Evolutionary conservation across 2,888 invertebrate genomes (phyloP), one percentile per base, ranked within the genome.

Genomic region (Orchesellides sinensis): DNA sequence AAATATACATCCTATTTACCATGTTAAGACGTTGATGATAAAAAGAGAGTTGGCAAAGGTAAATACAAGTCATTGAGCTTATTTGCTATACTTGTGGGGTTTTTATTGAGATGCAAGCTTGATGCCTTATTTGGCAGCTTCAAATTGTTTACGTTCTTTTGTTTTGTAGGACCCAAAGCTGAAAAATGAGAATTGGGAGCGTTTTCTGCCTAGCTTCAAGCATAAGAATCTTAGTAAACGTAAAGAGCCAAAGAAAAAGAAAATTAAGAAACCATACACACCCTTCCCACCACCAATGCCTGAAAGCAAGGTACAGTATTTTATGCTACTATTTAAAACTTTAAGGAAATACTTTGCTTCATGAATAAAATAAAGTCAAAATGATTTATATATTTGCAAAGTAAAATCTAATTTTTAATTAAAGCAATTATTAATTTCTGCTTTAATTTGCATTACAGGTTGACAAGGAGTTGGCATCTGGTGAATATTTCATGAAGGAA

Each of bases 1-100:
- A 89, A 99, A 99, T 90, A 93, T 99, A 74, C 99, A 99, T 92
- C 99, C 99, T 0, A 97, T 99, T 90, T 99, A 98, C 89, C 98
- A 98, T 89, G 98, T 99, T 0, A 96, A 98, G 91, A 95, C 96
- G 1, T 91, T 99, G 68, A 99, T 99, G 98, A 98, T 99, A 68
- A 99, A 99, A 90, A 92, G 95, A 87, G 98, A 99, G 90, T 91
- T 99, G 75, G 95, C 95, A 89, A 98, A 98, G 78, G 87, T 87
- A 81, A 17, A 63, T 40, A 69, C 10, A 40, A 32, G 5, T 32
- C 32, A 32, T 5, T 32, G 32, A 6, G 32, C 32, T 32, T 32
- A 6, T 6, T 32, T 6, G 32, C 32, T 32, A 10, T 32, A 32
- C 10, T n/a, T n/a, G n/a, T n/a, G n/a, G n/a, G n/a, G n/a, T n/a